Conservation (phyloP, 2,797 vertebrate species). For the Lates japonicus region DNA sequence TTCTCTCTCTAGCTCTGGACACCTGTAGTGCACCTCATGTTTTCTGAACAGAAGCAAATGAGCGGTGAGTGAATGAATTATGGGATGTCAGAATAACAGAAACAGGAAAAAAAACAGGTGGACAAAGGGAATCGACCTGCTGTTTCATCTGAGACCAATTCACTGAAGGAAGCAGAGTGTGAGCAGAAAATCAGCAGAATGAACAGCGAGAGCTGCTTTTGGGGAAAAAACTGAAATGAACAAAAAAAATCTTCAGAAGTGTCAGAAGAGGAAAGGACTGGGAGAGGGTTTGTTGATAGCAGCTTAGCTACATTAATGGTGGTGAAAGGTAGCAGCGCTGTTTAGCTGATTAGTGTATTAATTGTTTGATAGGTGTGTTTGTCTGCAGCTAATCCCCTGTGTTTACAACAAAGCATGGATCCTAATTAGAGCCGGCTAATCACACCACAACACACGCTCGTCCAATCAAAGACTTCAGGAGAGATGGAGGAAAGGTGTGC, state of each 20-base stretch:
- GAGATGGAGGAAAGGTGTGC: slow-evolving; percentile 33
- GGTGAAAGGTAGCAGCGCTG: slow-evolving; percentile 52
- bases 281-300: slow-evolving; percentile 16
- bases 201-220: neutral
- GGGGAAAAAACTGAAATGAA: neutral
- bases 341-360: slow-evolving; percentile 73
- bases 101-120: neutral
- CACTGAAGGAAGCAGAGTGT: slow-evolving; percentile 4
- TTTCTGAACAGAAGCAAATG: slow-evolving; percentile 18
- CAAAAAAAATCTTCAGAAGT: neutral
- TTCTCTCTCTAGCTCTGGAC: neutral
- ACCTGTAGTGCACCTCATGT: slow-evolving; percentile 28
- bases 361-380: slow-evolving; percentile 81
- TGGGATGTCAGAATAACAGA: slow-evolving; percentile 23
- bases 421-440: slow-evolving; percentile 78
- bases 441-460: slow-evolving; percentile 50
- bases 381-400: slow-evolving; percentile 75
- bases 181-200: slow-evolving; percentile 35
- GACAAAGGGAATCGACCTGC: slow-evolving; percentile 20
- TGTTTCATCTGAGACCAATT: slow-evolving; percentile 35
- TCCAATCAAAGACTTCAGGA: slow-evolving; percentile 49
- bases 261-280: neutral
- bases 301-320: slow-evolving; percentile 44
- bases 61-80: slow-evolving; percentile 27
- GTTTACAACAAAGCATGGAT: slow-evolving; percentile 73